Base-by-base conservation (phyloP, 2,797 vertebrate species). In the Picus viridis region DNA sequence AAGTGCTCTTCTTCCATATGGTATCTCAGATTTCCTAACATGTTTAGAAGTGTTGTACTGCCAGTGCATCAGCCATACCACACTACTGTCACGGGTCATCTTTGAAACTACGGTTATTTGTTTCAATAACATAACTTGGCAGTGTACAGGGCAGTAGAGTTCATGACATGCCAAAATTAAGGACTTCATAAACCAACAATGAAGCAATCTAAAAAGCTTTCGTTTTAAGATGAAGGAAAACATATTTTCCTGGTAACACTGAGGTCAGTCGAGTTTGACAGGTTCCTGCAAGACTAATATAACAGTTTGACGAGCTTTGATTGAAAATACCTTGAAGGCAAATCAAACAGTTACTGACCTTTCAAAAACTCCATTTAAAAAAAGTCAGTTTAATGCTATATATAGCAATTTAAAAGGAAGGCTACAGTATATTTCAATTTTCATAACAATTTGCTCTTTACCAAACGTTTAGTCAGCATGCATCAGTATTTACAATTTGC, bases 11-110 rank as follows among this genome's bases (percentile, higher is more conserved):
- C 12, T 47, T 14, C n/a, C n/a, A n/a, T 20, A 12, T 1, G 2
- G 0, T 26, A 64, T 14, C 30, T 73, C 56, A 29, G 24, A 30
- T 9, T 65, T 62, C 54, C n/a, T 27, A 53, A 5, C 1, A 6
- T 1, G 30, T 61, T 65, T 41, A 51, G 47, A 59, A 30, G 17
- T 34, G 39, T 56, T 89, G 62, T 63, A 62, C n/a, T 77, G 27
- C 30, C 39, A 86, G 26, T 41, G 45, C 18, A 76, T 43, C 20
- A 71, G 26, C 54, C 24, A 56, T 30, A 71, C 16, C 14, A 11
- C 8, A 27, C 19, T 32, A 65, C 7, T 47, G 24, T 62, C 57
- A 45, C 9, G 9, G 56, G 3, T 18, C 24, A 47, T 41, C 22
- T 54, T 54, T 49, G 15, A 86, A 68, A 45, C 6, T 61, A 49